phyloP scores from a whole-genome alignment of 2,797 vertebrate species.

The Cirrhinus mrigala region DNA sequence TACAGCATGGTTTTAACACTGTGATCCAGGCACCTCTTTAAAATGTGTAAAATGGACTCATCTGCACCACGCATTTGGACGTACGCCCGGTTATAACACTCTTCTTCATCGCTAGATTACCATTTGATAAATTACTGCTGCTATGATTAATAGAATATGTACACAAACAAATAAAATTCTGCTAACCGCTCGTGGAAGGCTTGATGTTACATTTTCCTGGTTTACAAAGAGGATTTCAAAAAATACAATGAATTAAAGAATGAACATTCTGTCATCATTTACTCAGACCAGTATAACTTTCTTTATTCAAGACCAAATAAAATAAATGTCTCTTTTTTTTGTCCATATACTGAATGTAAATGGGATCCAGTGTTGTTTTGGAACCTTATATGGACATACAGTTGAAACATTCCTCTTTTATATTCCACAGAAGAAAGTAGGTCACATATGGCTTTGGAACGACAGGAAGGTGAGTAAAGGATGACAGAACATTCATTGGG shows the following conservation, averaged over 20 bases:
- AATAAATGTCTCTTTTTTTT: neutral
- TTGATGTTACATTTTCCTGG: neutral
- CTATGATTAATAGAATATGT: neutral
- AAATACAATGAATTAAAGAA: neutral
- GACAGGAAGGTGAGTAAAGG: neutral
- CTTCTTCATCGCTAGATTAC: neutral
- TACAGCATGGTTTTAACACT: constrained; percentile 8
- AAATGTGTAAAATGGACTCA: constrained; percentile 2
- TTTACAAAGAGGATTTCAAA: constrained; percentile 4
- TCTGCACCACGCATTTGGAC: neutral
- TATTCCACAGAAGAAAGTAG: neutral
- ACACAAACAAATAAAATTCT: neutral
- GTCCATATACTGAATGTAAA: neutral
- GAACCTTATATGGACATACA: neutral
- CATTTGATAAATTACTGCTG: constrained; percentile 15
- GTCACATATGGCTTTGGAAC: neutral
- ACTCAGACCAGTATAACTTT: neutral
- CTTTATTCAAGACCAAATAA: neutral
- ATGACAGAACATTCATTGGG: neutral
- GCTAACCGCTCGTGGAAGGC: neutral
- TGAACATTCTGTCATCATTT: neutral
- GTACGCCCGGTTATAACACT: neutral
- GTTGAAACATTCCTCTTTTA: neutral
- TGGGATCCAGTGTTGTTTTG: neutral
- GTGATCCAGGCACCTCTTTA: constrained; percentile 22